A percentile compares a stretch with the other conserved stretches of the same genome.
These are phyloP conservation scores for Nysson spinosus DNA, from an alignment of 2,888 invertebrate genomes.

Conservation along the genomic window DNA sequence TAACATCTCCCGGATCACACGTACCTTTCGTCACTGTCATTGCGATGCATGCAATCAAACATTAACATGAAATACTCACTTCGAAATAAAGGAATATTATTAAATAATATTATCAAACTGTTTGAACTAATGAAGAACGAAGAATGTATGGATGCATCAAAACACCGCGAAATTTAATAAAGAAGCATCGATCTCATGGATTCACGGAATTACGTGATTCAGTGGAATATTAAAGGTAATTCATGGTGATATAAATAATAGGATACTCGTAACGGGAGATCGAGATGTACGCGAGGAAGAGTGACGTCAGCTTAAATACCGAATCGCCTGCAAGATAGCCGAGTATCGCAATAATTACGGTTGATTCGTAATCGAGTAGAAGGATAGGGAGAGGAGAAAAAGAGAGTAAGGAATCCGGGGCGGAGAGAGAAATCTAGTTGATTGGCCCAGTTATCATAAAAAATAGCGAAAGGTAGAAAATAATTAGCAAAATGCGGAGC, in stretches of 20 bases:
- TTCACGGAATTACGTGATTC: not conserved
- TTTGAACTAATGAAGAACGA: too few species aligned
- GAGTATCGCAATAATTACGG: constrained; percentile 54
- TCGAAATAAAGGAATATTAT: too few species aligned
- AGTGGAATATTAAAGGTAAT: not conserved
- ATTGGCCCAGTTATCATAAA: constrained; percentile 23
- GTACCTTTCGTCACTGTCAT: constrained; percentile 2
- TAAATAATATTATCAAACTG: too few species aligned
- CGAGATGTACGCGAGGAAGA: constrained; percentile 27
- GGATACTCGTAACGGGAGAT: constrained; percentile 22
- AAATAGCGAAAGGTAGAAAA: not conserved
- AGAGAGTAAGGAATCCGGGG: constrained; percentile 13
- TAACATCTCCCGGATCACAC: constrained; percentile 21
- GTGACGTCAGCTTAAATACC: constrained; percentile 48
- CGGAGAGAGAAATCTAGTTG: constrained; percentile 29
- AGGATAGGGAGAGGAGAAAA: constrained; percentile 8
- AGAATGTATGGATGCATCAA: too few species aligned
- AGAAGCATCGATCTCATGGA: too few species aligned
- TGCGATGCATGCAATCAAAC: constrained; percentile 18
- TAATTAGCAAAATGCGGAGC: not conserved
- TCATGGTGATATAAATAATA: constrained; percentile 21
- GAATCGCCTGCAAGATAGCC: constrained; percentile 34
- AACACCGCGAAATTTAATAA: too few species aligned
- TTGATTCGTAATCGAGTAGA: constrained; percentile 42
- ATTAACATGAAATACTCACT: too few species aligned